Percentiles rank a stretch among this genome's conserved stretches.
These are phyloP conservation scores for Brachyistius frenatus DNA, from an alignment of 2,113 vertebrate species.

Conservation along the genomic window DNA sequence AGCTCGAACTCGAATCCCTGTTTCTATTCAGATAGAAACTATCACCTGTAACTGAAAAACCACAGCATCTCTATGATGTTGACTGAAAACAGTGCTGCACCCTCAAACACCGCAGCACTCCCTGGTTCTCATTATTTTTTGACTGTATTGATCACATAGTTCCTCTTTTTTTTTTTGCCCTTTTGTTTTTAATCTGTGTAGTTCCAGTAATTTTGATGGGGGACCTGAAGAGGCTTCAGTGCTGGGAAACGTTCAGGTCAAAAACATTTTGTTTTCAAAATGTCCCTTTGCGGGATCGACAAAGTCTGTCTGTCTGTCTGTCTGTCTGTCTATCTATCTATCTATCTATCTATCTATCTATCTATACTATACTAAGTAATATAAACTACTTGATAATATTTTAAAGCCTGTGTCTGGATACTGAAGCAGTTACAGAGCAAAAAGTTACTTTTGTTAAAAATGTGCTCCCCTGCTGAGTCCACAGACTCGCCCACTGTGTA, in stretches of 20 bases:
- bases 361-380: not conserved
- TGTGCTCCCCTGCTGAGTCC: not conserved
- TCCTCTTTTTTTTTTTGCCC: slow-evolving; percentile 37
- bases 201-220: slow-evolving; percentile 32
- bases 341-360: too few relatives aligned
- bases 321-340: too few relatives aligned
- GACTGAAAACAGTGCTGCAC: slow-evolving; percentile 12
- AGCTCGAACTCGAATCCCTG: not conserved
- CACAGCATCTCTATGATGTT: not conserved
- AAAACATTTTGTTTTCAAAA: too few relatives aligned
- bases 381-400: not conserved
- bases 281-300: too few relatives aligned
- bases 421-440: not conserved
- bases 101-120: not conserved
- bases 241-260: slow-evolving; percentile 13
- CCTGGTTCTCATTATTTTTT: slow-evolving; percentile 28
- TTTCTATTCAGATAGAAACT: slow-evolving; percentile 43
- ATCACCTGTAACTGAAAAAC: slow-evolving; percentile 11
- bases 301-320: too few relatives aligned
- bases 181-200: not conserved
- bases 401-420: not conserved
- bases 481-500: not conserved
- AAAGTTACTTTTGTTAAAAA: slow-evolving; percentile 10
- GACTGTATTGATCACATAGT: not conserved
- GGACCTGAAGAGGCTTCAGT: not conserved